Percentiles rank a stretch among this genome's conserved stretches.
Evolutionary conservation across 1,140 invertebrate genomes (phyloP).

Genomic region (Aporrectodea caliginosa): DNA sequence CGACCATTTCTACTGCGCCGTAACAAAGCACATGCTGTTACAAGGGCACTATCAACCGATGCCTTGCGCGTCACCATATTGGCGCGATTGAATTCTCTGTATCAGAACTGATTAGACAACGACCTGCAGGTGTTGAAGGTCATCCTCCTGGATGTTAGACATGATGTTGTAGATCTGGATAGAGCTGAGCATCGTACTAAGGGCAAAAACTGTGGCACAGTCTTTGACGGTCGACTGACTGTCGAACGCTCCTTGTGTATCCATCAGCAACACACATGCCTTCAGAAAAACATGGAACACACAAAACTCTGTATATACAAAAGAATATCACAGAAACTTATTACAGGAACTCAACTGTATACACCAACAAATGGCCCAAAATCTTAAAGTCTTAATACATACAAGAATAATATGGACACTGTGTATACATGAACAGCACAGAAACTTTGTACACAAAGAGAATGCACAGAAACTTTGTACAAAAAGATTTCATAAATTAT

Average conservation of each 20-base stretch:
- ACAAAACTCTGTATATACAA: too few relatives aligned
- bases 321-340: too few relatives aligned
- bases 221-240: slow-evolving; percentile 92
- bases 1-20: not conserved
- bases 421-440: not conserved
- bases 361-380: too few relatives aligned
- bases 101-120: too few relatives aligned
- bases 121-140: slow-evolving; percentile 73
- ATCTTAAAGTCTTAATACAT: not conserved
- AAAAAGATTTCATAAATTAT: too few relatives aligned
- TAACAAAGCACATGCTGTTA: not conserved
- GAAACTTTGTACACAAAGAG: not conserved
- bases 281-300: slow-evolving; percentile 36
- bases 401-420: not conserved
- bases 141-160: slow-evolving; percentile 93
- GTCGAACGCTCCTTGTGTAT: slow-evolving; percentile 97
- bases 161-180: slow-evolving; percentile 89
- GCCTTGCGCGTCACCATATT: not conserved
- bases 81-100: not conserved
- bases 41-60: too few relatives aligned
- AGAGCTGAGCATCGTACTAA: slow-evolving; percentile 91
- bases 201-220: slow-evolving; percentile 91
- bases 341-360: too few relatives aligned
- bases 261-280: slow-evolving; percentile 84
- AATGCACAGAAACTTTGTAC: not conserved